A percentile compares a stretch with the other conserved stretches of the same genome.
These are phyloP conservation scores for Trichogramma pretiosum DNA, from an alignment of 1,140 invertebrate species.

Conservation along the genomic window DNA sequence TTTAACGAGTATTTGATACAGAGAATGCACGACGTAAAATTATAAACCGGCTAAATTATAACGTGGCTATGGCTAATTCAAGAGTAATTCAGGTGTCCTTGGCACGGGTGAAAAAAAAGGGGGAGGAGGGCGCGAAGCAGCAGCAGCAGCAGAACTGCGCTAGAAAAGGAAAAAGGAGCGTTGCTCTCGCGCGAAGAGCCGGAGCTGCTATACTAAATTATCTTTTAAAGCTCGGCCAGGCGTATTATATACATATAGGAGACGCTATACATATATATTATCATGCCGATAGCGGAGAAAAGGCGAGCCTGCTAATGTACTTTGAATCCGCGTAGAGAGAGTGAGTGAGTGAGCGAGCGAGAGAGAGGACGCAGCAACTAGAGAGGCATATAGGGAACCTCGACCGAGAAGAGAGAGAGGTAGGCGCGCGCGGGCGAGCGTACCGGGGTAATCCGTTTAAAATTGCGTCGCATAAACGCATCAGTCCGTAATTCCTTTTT, in stretches of 20 bases:
- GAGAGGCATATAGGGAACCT: too few relatives aligned
- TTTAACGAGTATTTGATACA: too few relatives aligned
- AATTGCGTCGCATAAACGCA: conserved; percentile 28
- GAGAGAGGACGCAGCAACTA: too few relatives aligned
- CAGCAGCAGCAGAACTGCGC: neutral
- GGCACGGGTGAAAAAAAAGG: conserved; percentile 3
- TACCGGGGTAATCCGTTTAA: conserved; percentile 28
- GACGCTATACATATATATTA: conserved; percentile 3
- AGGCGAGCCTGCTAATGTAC: conserved; percentile 23
- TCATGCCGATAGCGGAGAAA: conserved; percentile 8
- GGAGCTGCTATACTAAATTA: conserved; percentile 11
- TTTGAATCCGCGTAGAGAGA: conserved; percentile 29
- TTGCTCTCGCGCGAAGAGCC: too few relatives aligned
- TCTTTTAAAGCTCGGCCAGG: conserved; percentile 7
- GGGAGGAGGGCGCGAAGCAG: neutral
- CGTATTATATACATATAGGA: neutral
- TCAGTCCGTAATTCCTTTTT: conserved; percentile 19
- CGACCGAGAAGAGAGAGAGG: too few relatives aligned
- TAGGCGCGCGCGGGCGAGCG: conserved; percentile 2
- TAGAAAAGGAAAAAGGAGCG: too few relatives aligned
- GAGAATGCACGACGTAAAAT: too few relatives aligned
- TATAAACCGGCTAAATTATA: too few relatives aligned
- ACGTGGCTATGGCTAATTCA: too few relatives aligned
- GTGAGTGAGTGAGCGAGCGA: too few relatives aligned
- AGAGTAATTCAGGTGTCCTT: too few relatives aligned